Evolutionary conservation across 2,797 vertebrate genomes (phyloP).

Genomic region (Pempheris klunzingeri): DNA sequence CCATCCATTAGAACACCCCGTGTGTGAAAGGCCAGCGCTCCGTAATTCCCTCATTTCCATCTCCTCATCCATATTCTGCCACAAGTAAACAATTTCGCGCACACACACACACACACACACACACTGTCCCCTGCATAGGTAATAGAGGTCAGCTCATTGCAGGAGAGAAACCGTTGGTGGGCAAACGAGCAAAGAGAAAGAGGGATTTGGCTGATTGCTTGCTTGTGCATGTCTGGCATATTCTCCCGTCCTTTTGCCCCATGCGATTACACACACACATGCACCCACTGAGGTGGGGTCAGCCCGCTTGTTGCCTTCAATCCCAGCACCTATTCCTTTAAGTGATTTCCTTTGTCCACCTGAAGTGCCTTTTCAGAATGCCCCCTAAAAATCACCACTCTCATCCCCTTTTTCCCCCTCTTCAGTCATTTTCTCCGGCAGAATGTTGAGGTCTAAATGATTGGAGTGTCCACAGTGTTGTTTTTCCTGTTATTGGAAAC

Average conservation of each 20-base stretch:
- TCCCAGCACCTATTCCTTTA: constrained; percentile 50
- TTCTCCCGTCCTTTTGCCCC: constrained; percentile 57
- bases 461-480: background rate
- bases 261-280: constrained; percentile 14
- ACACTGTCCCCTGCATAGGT: constrained; percentile 88
- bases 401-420: constrained; percentile 18
- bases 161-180: constrained; percentile 66
- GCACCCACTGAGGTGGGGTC: constrained; percentile 40
- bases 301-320: constrained; percentile 32
- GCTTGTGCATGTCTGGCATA: constrained; percentile 69
- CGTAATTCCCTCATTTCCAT: constrained; percentile 80
- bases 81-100: constrained; percentile 85
- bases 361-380: constrained; percentile 28
- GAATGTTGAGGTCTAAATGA: background rate
- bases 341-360: constrained; percentile 62
- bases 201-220: constrained; percentile 79
- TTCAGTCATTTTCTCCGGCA: background rate
- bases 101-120: constrained; percentile 61
- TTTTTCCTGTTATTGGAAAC: background rate
- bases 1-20: constrained; percentile 55
- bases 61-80: constrained; percentile 84
- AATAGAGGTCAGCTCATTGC: constrained; percentile 84
- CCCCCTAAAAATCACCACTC: constrained; percentile 20
- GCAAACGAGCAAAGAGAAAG: constrained; percentile 67
- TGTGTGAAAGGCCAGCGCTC: constrained; percentile 74